Conservation (phyloP, 2,797 vertebrate species). For the Gallinago solitaria region DNA sequence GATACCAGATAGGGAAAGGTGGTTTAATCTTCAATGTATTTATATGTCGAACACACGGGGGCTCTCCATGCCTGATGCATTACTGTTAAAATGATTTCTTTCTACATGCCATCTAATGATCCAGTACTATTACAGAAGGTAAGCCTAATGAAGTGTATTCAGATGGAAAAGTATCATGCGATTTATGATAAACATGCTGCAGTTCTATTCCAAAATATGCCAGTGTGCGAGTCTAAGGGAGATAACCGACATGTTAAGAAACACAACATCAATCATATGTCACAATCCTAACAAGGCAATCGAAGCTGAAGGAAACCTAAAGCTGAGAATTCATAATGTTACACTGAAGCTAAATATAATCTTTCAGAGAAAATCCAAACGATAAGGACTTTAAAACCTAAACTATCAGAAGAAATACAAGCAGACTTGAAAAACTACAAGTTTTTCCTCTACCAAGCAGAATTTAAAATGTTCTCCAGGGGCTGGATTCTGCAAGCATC, state of each 20-base stretch:
- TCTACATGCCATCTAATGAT: conserved; percentile 32
- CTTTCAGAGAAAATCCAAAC: not conserved
- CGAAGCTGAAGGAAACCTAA: not conserved
- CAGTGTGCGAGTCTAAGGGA: not conserved
- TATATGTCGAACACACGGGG: conserved; percentile 50
- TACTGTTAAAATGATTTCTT: conserved; percentile 11
- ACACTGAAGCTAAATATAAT: not conserved
- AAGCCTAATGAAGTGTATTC: conserved; percentile 49
- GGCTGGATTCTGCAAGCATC: not conserved
- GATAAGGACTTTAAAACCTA: not conserved
- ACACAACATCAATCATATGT: not conserved
- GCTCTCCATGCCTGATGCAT: conserved; percentile 37
- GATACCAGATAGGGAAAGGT: not conserved
- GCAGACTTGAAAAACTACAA: not conserved
- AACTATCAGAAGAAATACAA: not conserved
- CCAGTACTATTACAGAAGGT: conserved; percentile 10
- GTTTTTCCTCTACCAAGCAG: not conserved
- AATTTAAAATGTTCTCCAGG: not conserved
- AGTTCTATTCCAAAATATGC: conserved; percentile 20
- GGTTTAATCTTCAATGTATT: not conserved
- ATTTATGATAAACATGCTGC: conserved; percentile 13
- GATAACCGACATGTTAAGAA: not conserved
- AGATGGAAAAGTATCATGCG: not conserved
- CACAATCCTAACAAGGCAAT: not conserved
- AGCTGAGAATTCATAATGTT: not conserved